A percentile compares a stretch with the other conserved stretches of the same genome.
Evolutionary conservation across 2,888 invertebrate species (phyloP).

Genomic region (Spilarctia lutea): DNA sequence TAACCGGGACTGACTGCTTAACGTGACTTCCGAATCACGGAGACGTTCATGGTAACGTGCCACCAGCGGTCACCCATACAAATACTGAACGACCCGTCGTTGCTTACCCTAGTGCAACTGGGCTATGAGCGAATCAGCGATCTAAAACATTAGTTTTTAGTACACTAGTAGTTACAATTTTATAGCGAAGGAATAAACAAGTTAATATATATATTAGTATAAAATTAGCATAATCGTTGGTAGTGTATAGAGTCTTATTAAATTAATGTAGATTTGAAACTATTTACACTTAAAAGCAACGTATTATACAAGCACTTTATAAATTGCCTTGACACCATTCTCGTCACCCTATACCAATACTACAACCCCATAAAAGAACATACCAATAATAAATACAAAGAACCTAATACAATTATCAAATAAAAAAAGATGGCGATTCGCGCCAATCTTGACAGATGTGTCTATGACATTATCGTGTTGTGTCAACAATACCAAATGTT

Average conservation of each 20-base stretch:
- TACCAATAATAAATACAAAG: slow-evolving; percentile 34
- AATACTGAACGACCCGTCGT: too few species aligned
- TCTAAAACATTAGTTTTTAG: too few species aligned
- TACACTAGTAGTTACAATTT: too few species aligned
- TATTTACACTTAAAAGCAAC: not conserved
- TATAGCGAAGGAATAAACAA: too few species aligned
- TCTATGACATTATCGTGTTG: slow-evolving; percentile 73
- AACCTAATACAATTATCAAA: slow-evolving; percentile 48
- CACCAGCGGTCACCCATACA: too few species aligned
- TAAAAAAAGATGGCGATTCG: slow-evolving; percentile 46
- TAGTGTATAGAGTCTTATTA: not conserved
- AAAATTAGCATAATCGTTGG: too few species aligned
- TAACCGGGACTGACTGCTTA: too few species aligned
- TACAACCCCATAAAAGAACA: slow-evolving; percentile 36
- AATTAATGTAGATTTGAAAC: not conserved
- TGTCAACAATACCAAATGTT: slow-evolving; percentile 83
- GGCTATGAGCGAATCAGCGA: too few species aligned
- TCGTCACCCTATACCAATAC: slow-evolving; percentile 20
- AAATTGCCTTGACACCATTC: not conserved
- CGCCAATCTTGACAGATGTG: slow-evolving; percentile 72
- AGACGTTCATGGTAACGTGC: too few species aligned
- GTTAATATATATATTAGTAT: too few species aligned
- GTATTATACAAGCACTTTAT: not conserved
- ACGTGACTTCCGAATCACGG: too few species aligned
- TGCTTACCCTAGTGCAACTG: too few species aligned